Evolutionary conservation across 1,140 invertebrate species (phyloP).

Genomic region (Drosophila nikananu): DNA sequence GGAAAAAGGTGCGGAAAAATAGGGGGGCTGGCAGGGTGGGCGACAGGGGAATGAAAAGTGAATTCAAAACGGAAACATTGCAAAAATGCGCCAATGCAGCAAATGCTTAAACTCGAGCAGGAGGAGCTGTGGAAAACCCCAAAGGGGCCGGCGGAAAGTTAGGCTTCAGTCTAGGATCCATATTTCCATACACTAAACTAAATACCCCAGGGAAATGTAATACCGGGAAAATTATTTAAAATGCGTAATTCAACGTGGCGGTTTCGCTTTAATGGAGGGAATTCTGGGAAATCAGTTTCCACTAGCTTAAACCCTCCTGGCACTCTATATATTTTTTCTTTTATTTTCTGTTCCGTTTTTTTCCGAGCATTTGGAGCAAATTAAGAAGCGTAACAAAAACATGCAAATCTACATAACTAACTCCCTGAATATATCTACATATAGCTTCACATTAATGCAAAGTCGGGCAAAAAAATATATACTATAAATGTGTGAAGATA

Average conservation of each 20-base stretch:
- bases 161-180: slow-evolving; percentile 34
- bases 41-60: slow-evolving; percentile 64
- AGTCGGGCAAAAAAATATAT: neutral
- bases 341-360: slow-evolving; percentile 30
- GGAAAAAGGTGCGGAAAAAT: slow-evolving; percentile 2
- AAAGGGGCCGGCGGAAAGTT: neutral
- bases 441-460: slow-evolving; percentile 7
- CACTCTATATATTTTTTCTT: slow-evolving; percentile 8
- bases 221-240: neutral
- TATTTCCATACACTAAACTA: slow-evolving; percentile 43
- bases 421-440: slow-evolving; percentile 24
- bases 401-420: slow-evolving; percentile 20
- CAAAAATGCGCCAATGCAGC: slow-evolving; percentile 82
- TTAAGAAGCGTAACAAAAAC: slow-evolving; percentile 71
- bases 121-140: neutral
- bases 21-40: neutral
- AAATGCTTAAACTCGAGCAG: slow-evolving; percentile 51
- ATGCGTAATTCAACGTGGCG: neutral
- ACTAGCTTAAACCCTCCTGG: slow-evolving; percentile 9
- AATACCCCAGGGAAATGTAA: slow-evolving; percentile 8
- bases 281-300: neutral
- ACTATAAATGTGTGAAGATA: neutral
- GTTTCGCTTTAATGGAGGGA: neutral
- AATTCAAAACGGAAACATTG: slow-evolving; percentile 82
- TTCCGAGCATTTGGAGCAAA: slow-evolving; percentile 62